Conservation (phyloP, 2,888 invertebrate genomes). For the Entomobrya multifasciata region DNA sequence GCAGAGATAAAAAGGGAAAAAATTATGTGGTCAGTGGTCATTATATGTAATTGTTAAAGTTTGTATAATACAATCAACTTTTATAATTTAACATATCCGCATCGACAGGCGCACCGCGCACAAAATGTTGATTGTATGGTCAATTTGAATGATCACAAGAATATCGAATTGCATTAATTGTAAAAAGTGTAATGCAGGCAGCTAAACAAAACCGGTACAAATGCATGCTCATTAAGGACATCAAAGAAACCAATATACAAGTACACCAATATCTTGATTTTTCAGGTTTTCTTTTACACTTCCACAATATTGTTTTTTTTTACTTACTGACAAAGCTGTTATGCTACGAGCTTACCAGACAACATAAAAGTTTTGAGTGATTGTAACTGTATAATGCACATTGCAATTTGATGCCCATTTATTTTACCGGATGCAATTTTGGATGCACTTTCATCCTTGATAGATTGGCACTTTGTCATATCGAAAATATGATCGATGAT, state of each 20-base stretch:
- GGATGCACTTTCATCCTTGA: slow-evolving; percentile 51
- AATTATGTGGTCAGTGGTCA: too few species aligned
- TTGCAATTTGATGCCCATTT: neutral
- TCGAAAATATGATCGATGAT: neutral
- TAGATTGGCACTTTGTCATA: neutral
- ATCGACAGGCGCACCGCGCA: too few species aligned
- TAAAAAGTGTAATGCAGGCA: neutral
- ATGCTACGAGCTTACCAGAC: too few species aligned
- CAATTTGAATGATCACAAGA: neutral
- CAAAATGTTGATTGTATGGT: too few species aligned
- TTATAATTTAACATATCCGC: too few species aligned
- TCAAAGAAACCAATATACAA: too few species aligned
- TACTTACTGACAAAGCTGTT: too few species aligned
- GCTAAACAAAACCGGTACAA: slow-evolving; percentile 26
- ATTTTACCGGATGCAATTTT: slow-evolving; percentile 47
- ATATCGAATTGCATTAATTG: slow-evolving; percentile 17
- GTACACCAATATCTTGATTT: too few species aligned
- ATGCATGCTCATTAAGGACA: neutral
- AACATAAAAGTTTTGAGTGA: neutral
- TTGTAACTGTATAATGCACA: neutral
- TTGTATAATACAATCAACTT: too few species aligned
- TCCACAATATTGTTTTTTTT: neutral
- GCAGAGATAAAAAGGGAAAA: neutral
- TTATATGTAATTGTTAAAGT: too few species aligned
- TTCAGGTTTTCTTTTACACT: neutral